Percentiles rank a stretch among this genome's conserved stretches.
These are phyloP conservation scores for Malurus splendens DNA, from an alignment of 2,797 vertebrate genomes.

Conservation along the genomic window DNA sequence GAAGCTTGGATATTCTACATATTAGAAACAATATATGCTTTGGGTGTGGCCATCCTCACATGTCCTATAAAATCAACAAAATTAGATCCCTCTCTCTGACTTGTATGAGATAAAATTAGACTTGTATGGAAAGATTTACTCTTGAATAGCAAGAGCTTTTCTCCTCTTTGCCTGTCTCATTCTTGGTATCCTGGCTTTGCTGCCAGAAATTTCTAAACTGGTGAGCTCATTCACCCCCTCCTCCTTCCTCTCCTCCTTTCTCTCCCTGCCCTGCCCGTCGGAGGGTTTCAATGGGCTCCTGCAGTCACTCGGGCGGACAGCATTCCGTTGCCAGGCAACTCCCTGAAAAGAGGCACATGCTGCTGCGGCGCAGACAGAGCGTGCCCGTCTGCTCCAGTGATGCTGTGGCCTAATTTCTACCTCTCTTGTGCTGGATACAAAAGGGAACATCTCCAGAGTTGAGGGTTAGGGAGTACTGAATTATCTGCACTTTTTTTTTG, in stretches of 20 bases:
- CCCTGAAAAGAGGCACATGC: conserved; percentile 28
- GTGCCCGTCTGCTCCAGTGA: conserved; percentile 56
- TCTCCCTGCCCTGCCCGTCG: conserved; percentile 4
- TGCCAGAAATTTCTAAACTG: conserved; percentile 41
- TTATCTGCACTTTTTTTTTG: conserved; percentile 30
- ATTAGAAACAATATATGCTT: not conserved
- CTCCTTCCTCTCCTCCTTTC: conserved; percentile 29
- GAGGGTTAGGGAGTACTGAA: conserved; percentile 38
- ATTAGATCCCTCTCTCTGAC: not conserved
- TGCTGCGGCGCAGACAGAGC: conserved; percentile 56
- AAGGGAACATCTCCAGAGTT: conserved; percentile 52
- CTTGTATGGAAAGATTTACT: not conserved
- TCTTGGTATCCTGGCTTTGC: not conserved
- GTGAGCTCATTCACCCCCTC: conserved; percentile 52
- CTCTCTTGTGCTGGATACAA: conserved; percentile 56
- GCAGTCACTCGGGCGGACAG: conserved; percentile 52
- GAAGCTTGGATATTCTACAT: not conserved
- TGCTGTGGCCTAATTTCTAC: conserved; percentile 64
- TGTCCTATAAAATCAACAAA: not conserved
- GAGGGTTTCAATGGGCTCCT: conserved; percentile 47
- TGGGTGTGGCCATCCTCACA: not conserved
- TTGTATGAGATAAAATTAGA: not conserved
- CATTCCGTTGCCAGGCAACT: conserved; percentile 71
- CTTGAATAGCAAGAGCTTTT: not conserved
- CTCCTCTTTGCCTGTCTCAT: not conserved